Conservation (phyloP, 2,888 invertebrate species). For the Rotaria socialis region DNA sequence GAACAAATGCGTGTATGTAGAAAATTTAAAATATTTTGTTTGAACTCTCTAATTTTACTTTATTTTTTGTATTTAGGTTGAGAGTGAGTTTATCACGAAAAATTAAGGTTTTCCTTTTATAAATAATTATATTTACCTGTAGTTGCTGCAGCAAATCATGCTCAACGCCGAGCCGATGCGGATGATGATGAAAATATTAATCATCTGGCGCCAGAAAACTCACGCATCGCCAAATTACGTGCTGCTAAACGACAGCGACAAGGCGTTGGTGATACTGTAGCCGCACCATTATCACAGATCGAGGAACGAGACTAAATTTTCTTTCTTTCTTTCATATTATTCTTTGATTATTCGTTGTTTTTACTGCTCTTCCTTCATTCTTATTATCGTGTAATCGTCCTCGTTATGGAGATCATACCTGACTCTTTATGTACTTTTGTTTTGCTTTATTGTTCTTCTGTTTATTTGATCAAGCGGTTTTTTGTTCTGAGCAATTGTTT, state of each 20-base stretch:
- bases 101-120: not conserved
- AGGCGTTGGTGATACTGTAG: not conserved
- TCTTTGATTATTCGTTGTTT: not conserved
- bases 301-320: not conserved
- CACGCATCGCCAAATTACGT: not conserved
- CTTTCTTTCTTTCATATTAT: not conserved
- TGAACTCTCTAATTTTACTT: not conserved
- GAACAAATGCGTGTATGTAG: not conserved
- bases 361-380: not conserved
- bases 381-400: not conserved
- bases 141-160: constrained; percentile 26
- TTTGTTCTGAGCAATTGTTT: not conserved
- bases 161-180: not conserved
- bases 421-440: not conserved
- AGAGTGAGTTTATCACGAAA: not conserved
- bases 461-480: not conserved
- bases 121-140: not conserved
- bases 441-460: not conserved
- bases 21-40: not conserved
- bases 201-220: not conserved
- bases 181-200: not conserved
- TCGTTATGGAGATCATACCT: not conserved
- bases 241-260: constrained; percentile 11
- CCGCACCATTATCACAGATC: not conserved
- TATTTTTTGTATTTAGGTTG: not conserved